These are phyloP conservation scores for Epinotia nisella DNA, from an alignment of 2,888 invertebrate species.

Conservation along the genomic window DNA sequence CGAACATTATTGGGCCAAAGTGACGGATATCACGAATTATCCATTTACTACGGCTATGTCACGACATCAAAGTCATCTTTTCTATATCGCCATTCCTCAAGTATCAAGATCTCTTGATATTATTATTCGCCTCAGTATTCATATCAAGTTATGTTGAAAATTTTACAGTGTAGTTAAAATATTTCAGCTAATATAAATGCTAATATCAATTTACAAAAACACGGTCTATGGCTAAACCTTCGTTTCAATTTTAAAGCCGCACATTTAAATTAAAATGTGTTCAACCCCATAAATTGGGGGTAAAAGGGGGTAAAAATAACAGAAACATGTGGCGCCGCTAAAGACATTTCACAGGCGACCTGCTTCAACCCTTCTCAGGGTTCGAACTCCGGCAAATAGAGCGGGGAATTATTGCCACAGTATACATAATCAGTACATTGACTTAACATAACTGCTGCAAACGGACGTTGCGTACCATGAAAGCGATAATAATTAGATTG, in stretches of 20 bases:
- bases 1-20: too few relatives aligned
- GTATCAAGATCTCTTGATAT: too few relatives aligned
- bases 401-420: conserved; percentile 32
- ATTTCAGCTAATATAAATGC: background rate
- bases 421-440: background rate
- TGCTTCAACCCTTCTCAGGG: conserved; percentile 41
- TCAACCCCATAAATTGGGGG: conserved; percentile 37
- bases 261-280: conserved; percentile 33
- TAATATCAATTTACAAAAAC: background rate
- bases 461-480: background rate
- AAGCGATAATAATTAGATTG: too few relatives aligned
- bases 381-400: conserved; percentile 46
- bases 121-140: too few relatives aligned
- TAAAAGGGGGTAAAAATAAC: conserved; percentile 34
- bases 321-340: conserved; percentile 40
- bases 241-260: conserved; percentile 10
- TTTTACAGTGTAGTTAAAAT: too few relatives aligned
- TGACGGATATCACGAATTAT: too few relatives aligned
- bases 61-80: too few relatives aligned
- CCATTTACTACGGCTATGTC: too few relatives aligned
- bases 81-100: too few relatives aligned
- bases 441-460: background rate
- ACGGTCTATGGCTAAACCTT: conserved; percentile 2
- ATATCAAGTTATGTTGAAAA: background rate
- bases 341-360: conserved; percentile 43